These are phyloP conservation scores for Nycticryphes semicollaris DNA, from an alignment of 2,113 vertebrate species.

Conservation along the genomic window DNA sequence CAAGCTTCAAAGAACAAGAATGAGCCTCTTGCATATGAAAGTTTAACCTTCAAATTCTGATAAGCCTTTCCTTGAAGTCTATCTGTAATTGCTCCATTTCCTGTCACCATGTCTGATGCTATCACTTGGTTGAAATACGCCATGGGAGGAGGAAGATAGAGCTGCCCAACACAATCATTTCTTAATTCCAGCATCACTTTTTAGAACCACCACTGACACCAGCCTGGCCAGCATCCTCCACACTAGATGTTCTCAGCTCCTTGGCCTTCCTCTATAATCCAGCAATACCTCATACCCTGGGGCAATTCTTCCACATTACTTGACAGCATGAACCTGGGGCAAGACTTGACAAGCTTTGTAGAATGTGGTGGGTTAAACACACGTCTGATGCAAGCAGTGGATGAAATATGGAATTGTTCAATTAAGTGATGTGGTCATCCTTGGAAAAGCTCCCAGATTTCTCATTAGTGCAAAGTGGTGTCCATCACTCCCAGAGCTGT, in stretches of 20 bases:
- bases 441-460: conserved; percentile 35
- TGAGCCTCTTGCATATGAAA: background rate
- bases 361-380: background rate
- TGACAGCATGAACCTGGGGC: background rate
- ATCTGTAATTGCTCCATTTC: conserved; percentile 55
- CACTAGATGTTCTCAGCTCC: background rate
- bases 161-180: background rate
- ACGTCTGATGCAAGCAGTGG: background rate
- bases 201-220: background rate
- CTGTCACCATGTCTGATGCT: background rate
- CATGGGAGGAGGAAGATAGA: background rate
- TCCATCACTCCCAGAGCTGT: conserved; percentile 27
- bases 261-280: background rate
- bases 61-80: conserved; percentile 45
- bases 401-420: conserved; percentile 28
- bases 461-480: conserved; percentile 27
- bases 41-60: conserved; percentile 18
- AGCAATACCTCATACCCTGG: background rate
- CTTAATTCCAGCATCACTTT: background rate
- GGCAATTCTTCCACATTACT: background rate
- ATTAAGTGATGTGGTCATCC: conserved; percentile 25
- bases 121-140: conserved; percentile 41
- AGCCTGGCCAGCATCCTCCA: background rate
- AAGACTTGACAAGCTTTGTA: background rate
- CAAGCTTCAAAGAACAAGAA: conserved; percentile 21